Evolutionary conservation across 2,888 invertebrate genomes (phyloP), one percentile per base, ranked within the genome.

Genomic region (Acanthopleura granulata): DNA sequence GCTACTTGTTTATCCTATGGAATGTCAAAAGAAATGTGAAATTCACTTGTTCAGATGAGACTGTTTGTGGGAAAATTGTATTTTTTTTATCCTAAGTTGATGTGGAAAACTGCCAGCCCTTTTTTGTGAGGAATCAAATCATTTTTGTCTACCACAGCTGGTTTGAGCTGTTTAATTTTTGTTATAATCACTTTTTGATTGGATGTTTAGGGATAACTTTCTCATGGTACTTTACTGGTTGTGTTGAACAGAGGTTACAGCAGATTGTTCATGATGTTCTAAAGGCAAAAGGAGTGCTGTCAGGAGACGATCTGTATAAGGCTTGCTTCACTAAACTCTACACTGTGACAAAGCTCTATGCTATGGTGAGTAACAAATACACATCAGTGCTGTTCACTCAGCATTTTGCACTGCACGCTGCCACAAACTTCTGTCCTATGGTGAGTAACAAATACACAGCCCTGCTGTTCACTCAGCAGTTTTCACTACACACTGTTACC

Each of bases 361-460:
- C 85, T 18, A 87, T 84, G 85, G 87, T 87, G 78, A 51, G 80
- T 40, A 40, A 40, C 40, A 40, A 40, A n/a, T n/a, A n/a, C n/a
- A n/a, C n/a, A n/a, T n/a, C n/a, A 75, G 16, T 66, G 14, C 51
- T 51, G 51, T n/a, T n/a, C 49, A 14, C 0, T 50, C 0, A 86
- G 86, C 76, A 78, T 82, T 76, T 80, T n/a, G 82, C 83, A 69
- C 81, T 87, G 16, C 86, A 78, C 74, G 83, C 85, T 76, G 86
- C 86, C 76, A 86, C 86, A 75, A 85, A 86, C 75, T 79, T 86
- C 4, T 85, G 83, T 81, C 85, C 85, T 18, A 87, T 84, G 85
- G 87, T 87, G 78, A 51, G 80, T 40, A 40, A 40, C 40, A 40
- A 40, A n/a, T n/a, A n/a, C n/a, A n/a, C n/a, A n/a, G n/a, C n/a